Base-by-base conservation (phyloP, 1,140 invertebrate species). In the Pogonomyrmex californicus region DNA sequence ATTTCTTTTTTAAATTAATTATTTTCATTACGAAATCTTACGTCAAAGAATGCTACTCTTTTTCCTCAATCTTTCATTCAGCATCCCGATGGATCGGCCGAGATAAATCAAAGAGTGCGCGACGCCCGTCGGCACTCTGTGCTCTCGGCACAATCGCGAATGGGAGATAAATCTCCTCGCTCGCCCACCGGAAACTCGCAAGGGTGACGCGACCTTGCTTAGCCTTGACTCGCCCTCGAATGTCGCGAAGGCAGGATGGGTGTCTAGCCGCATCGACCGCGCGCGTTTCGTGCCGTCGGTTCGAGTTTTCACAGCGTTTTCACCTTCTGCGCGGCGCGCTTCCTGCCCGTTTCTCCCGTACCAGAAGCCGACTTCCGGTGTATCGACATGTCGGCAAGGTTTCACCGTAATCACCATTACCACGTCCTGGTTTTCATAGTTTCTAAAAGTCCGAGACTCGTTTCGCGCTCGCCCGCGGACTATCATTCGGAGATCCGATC, bases 261-360 rank as follows among this genome's bases (percentile, higher is more conserved):
- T 75, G 92, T 94, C 93, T 94, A 93, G 94, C 91, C 93, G 91
- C 91, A 94, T 94, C 93, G 94, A 95, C 91, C 93, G 92, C 88
- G 65, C 36, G 41, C 65, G 41, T 70, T 66, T 76, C 54, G 54
- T 51, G 56, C 5, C 58, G 17, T 33, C 70, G 10, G 10, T 3
- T 41, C 51, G 10, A 70, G 38, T 88, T 88, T 81, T 70, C 87
- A 63, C 87, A 49, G 44, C 49, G 71, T 88, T 87, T 75, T 79
- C 51, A 58, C 81, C 56, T 71, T 75, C 68, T 36, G 0, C 44
- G 51, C 60, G 47, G 10, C 44, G 10, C 44, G 68, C 54, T 83
- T 44, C 62, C 70, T 60, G 47, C 56, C 51, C 78, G 68, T 83
- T 51, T 76, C 70, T 76, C 54, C 63, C 65, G 70, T 56, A 14